Evolutionary conservation across 2,797 vertebrate genomes (phyloP).

Genomic region (Xenops minutus): DNA sequence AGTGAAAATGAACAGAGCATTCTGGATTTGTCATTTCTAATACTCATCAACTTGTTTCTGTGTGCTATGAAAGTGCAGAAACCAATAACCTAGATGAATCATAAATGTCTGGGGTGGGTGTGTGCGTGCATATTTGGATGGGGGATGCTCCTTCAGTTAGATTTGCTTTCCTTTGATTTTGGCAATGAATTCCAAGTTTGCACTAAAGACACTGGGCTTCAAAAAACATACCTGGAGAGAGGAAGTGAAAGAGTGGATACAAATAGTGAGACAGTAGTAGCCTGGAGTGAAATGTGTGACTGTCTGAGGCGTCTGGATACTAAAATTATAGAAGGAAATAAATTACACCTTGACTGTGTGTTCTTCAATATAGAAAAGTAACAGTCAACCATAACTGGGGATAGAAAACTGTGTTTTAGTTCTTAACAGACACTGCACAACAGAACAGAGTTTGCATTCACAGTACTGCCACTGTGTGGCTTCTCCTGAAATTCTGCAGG

Average conservation of each 20-base stretch:
- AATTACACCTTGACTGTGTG: not conserved
- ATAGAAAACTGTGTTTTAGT: not conserved
- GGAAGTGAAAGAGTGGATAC: not conserved
- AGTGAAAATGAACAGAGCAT: not conserved
- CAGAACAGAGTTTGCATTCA: not conserved
- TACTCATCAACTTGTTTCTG: not conserved
- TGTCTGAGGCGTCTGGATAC: not conserved
- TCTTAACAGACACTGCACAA: not conserved
- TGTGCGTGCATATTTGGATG: not conserved
- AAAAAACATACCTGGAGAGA: not conserved
- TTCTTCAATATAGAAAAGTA: not conserved
- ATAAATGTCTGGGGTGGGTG: not conserved
- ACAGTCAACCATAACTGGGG: not conserved
- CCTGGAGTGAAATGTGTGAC: not conserved
- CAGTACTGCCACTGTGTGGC: constrained; percentile 64
- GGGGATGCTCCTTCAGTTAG: not conserved
- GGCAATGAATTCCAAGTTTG: constrained; percentile 11
- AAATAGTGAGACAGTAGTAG: not conserved
- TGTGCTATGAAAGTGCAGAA: not conserved
- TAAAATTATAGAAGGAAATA: constrained; percentile 13
- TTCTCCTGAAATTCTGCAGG: constrained; percentile 41
- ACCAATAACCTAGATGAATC: constrained; percentile 1
- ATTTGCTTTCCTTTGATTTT: not conserved
- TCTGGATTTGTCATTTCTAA: constrained; percentile 20
- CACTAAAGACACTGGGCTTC: not conserved